Evolutionary conservation across 2,113 vertebrate genomes (phyloP).

Genomic region (Neomonachus schauinslandi): DNA sequence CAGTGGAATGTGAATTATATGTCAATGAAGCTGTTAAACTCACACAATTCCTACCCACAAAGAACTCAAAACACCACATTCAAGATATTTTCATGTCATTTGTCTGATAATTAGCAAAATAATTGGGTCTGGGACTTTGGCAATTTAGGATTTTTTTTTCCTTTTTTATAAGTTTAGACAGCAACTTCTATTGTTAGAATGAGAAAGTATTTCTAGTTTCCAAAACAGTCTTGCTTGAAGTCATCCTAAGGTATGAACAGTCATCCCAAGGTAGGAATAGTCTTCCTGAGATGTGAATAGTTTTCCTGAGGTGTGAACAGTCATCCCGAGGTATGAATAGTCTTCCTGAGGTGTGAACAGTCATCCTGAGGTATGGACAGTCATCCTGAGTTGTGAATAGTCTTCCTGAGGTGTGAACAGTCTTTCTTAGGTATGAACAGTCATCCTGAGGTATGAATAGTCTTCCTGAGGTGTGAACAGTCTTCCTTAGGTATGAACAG

Average conservation of each 20-base stretch:
- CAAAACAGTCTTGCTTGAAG: neutral
- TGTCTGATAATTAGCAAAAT: neutral
- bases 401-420: neutral
- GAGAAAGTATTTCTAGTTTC: neutral
- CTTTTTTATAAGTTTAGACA: neutral
- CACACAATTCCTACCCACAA: neutral
- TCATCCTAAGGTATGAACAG: neutral
- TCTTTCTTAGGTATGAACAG: neutral
- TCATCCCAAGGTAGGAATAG: neutral
- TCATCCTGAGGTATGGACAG: neutral
- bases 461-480: neutral
- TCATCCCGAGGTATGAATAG: neutral
- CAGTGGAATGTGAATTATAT: rapidly evolving
- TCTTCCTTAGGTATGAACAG: neutral
- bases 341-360: neutral
- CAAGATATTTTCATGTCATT: neutral
- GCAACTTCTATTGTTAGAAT: neutral
- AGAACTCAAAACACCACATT: too few relatives aligned
- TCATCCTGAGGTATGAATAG: neutral
- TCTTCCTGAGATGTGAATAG: neutral
- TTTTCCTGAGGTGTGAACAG: neutral
- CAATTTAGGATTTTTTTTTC: neutral
- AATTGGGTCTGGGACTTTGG: neutral
- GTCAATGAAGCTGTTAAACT: neutral
- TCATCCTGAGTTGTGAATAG: neutral